A percentile compares a stretch with the other conserved stretches of the same genome.
Evolutionary conservation across 2,888 invertebrate genomes (phyloP).

Genomic region (Lasioglossum villosulum): DNA sequence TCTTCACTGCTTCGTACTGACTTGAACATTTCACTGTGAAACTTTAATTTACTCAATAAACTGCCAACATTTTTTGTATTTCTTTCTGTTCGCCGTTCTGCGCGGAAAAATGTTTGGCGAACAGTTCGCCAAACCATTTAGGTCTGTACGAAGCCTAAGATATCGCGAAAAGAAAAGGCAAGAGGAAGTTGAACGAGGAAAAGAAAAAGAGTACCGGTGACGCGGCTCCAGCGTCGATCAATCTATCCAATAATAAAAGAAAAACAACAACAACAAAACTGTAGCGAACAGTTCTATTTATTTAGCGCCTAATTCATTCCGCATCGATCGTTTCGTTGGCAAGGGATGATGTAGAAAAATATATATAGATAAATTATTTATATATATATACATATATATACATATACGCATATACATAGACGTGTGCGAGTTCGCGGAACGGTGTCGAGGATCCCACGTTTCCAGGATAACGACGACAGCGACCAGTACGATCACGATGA

Average conservation of each 20-base stretch:
- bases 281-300: slow-evolving; percentile 69
- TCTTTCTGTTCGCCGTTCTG: no score
- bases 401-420: neutral
- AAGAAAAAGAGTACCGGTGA: neutral
- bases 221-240: slow-evolving; percentile 31
- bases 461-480: neutral
- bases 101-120: no score
- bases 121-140: no score
- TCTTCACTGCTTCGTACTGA: no score
- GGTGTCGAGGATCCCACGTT: slow-evolving; percentile 16
- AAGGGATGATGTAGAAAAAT: slow-evolving; percentile 18
- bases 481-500: neutral
- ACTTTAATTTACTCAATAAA: no score
- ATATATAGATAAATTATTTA: neutral
- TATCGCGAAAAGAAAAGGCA: neutral
- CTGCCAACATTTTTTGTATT: no score
- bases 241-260: slow-evolving; percentile 22
- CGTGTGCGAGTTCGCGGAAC: slow-evolving; percentile 16
- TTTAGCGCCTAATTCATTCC: slow-evolving; percentile 74
- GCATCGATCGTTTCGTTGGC: slow-evolving; percentile 58
- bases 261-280: slow-evolving; percentile 22
- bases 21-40: no score
- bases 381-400: slow-evolving; percentile 10
- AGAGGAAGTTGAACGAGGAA: neutral
- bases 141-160: no score